Base-by-base conservation (phyloP, 2,797 vertebrate species). In the Melanotaenia maccullochi region DNA sequence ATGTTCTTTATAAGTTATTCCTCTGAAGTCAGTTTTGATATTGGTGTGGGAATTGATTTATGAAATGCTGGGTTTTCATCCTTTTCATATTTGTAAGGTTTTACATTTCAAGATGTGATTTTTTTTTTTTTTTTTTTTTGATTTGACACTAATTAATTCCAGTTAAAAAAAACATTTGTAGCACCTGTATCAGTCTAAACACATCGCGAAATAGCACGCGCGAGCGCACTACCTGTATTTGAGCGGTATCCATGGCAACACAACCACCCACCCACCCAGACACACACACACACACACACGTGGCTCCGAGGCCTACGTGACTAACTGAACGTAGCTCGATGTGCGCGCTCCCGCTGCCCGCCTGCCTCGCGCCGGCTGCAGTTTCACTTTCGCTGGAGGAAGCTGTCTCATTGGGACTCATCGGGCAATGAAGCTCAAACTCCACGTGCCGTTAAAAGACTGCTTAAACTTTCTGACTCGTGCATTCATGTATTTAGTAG, bases 301-400 rank as follows among this genome's bases (percentile, higher is more conserved):
- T 38, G 65, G 77, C 54, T 64, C n/a, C 64, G 74, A 82, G 87
- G 86, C 68, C 94, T 95, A 95, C 94, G 94, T 95, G 94, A 95
- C 94, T 56, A 73, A 71, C 82, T 78, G 88, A 94, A 92, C 94
- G 94, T 95, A 89, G 76, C 22, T 49, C 42, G 51, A 22, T 47
- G 73, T 1, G 87, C 91, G 86, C 89, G 90, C 84, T 69, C 83
- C 68, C 81, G 82, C 18, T 2, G 42, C 58, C 30, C 5, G 20
- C 49, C 66, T 38, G 49, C 9, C 60, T 18, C 30, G 32, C 42
- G 13, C 49, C 9, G 62, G 0, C 63, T 5, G 54, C 75, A 25
- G 52, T 88, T 83, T 89, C 82, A 76, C 63, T 90, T 85, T 86
- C 47, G 3, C 55, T 2, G 40, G 28, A 4, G 30, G 49, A 16